These are phyloP conservation scores for Norana najaformis DNA, from an alignment of 2,888 invertebrate species.

Conservation along the genomic window DNA sequence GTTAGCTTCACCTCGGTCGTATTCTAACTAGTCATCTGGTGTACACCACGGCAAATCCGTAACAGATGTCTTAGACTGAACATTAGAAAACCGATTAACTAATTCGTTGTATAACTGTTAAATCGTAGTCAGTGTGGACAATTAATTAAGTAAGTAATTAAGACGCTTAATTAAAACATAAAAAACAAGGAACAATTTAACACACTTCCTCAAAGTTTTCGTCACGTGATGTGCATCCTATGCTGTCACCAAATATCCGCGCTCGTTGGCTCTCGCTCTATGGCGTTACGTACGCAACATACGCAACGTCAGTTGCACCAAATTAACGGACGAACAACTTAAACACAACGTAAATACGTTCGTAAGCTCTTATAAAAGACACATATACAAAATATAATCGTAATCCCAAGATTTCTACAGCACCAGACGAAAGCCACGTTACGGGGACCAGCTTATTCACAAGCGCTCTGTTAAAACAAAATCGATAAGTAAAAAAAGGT, in stretches of 20 bases:
- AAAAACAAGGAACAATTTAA: background rate
- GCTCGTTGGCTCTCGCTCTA: background rate
- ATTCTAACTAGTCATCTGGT: background rate
- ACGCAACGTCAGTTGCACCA: background rate
- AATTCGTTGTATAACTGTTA: background rate
- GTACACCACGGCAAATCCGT: too few species aligned
- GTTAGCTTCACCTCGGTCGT: background rate
- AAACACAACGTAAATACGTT: too few species aligned
- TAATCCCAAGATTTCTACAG: too few species aligned
- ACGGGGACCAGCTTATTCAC: too few species aligned
- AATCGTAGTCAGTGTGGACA: background rate
- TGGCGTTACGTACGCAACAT: background rate
- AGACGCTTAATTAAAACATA: background rate
- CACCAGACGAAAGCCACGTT: too few species aligned
- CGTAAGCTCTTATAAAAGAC: too few species aligned
- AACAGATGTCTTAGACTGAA: background rate
- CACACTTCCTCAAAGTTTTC: slow-evolving; percentile 13
- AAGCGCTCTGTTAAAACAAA: too few species aligned
- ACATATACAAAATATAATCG: too few species aligned
- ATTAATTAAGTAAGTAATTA: too few species aligned
- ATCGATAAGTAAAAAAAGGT: too few species aligned
- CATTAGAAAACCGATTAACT: background rate
- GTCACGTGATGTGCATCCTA: background rate
- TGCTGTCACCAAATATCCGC: too few species aligned
- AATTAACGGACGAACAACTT: background rate